Evolutionary conservation across 2,113 vertebrate species (phyloP).

Genomic region (Myrmecophaga tridactyla): DNA sequence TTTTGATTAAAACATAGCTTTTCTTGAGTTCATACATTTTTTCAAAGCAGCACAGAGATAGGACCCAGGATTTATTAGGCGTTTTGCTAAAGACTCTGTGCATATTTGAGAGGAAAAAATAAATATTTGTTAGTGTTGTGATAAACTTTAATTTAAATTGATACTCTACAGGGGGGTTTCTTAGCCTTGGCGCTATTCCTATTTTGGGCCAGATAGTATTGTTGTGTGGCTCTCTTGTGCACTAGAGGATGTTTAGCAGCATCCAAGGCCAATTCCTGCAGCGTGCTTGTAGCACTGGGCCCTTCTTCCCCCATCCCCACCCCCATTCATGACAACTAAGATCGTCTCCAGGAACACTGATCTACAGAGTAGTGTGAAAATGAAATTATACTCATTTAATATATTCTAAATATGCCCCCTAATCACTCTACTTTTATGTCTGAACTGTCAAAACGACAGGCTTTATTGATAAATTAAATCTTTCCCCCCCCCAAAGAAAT

Average conservation of each 20-base stretch:
- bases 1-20: no score
- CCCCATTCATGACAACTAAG: not conserved
- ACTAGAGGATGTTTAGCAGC: not conserved
- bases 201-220: not conserved
- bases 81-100: not conserved
- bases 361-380: not conserved
- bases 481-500: constrained; percentile 45
- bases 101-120: not conserved
- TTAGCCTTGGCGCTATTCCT: not conserved
- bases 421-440: constrained; percentile 56
- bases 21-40: no score
- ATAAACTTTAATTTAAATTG: not conserved
- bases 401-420: constrained; percentile 50
- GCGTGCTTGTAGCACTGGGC: fast-evolving
- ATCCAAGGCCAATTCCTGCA: not conserved
- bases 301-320: not conserved
- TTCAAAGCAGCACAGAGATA: no score
- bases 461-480: constrained; percentile 67
- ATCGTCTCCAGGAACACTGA: not conserved
- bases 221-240: not conserved
- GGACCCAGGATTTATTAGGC: not conserved
- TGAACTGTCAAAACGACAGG: constrained; percentile 69
- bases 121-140: not conserved
- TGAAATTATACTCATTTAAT: constrained; percentile 35
- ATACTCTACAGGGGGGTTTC: not conserved